These are phyloP conservation scores for Halisarca cf. caerulea DNA, from an alignment of 37 sponge, comb jelly and placozoan species.

Conservation along the genomic window DNA sequence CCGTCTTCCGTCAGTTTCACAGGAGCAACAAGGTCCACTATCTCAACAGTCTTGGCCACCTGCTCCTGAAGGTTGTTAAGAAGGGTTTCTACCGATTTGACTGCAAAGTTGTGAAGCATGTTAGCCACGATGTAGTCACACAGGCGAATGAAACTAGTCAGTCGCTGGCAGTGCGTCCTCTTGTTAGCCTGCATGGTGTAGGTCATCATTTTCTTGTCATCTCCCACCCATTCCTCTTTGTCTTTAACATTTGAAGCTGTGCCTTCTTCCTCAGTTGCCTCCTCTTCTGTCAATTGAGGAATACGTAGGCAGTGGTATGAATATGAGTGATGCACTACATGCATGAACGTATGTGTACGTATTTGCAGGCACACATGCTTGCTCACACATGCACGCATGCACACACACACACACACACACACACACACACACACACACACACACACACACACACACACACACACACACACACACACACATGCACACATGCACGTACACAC, in stretches of 20 bases:
- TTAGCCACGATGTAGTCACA: constrained; percentile 87
- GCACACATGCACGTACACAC: too few relatives aligned
- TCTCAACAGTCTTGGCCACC: constrained; percentile 36
- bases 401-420: too few relatives aligned
- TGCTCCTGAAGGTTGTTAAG: constrained; percentile 60
- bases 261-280: background rate
- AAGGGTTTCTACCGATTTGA: constrained; percentile 56
- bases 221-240: constrained; percentile 6
- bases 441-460: too few relatives aligned
- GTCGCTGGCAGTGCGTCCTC: constrained; percentile 85
- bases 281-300: background rate
- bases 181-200: constrained; percentile 96
- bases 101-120: constrained; percentile 80
- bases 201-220: constrained; percentile 80
- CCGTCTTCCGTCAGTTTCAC: constrained; percentile 37
- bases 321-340: background rate
- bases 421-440: too few relatives aligned
- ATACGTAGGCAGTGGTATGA: background rate
- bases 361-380: too few relatives aligned
- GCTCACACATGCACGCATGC: too few relatives aligned
- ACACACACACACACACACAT: too few relatives aligned
- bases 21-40: constrained; percentile 48
- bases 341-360: too few relatives aligned
- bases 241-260: background rate
- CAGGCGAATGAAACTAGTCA: constrained; percentile 83